Evolutionary conservation across 2,113 vertebrate species (phyloP).

Genomic region (Lynx canadensis): DNA sequence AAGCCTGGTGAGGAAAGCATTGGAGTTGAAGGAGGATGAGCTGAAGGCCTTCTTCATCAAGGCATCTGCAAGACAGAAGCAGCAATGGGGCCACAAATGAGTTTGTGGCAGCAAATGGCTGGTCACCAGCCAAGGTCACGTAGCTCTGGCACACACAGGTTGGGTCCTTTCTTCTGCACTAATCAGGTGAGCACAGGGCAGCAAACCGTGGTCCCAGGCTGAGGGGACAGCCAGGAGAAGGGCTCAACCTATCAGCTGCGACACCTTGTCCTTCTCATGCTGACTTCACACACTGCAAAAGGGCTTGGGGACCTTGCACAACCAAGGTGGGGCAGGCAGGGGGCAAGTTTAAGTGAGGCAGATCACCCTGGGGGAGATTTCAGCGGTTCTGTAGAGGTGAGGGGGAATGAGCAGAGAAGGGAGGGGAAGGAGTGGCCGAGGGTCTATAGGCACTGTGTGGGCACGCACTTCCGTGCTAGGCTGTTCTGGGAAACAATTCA

Average conservation of each 20-base stretch:
- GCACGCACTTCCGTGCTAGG: too few relatives aligned
- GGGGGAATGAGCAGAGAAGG: too few relatives aligned
- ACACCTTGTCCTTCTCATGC: neutral
- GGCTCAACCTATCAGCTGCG: accelerated
- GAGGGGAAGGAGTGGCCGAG: accelerated
- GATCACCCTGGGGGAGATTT: neutral
- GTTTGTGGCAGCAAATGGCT: too few relatives aligned
- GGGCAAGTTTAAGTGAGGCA: neutral
- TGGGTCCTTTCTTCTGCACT: neutral
- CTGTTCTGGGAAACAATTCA: neutral
- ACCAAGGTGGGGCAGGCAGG: neutral
- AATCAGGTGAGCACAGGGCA: neutral
- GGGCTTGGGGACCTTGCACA: neutral
- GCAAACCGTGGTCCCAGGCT: neutral
- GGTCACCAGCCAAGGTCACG: neutral
- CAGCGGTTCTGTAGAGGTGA: accelerated
- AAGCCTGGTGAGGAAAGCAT: conserved; percentile 92
- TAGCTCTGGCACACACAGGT: too few relatives aligned
- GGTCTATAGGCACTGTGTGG: accelerated
- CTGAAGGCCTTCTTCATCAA: conserved; percentile 93
- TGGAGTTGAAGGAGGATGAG: conserved; percentile 89
- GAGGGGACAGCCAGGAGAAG: neutral
- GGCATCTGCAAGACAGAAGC: conserved; percentile 85
- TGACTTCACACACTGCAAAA: neutral
- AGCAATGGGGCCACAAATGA: too few relatives aligned